Evolutionary conservation across 2,888 invertebrate species (phyloP).

Genomic region (Heterodera filipjevi): DNA sequence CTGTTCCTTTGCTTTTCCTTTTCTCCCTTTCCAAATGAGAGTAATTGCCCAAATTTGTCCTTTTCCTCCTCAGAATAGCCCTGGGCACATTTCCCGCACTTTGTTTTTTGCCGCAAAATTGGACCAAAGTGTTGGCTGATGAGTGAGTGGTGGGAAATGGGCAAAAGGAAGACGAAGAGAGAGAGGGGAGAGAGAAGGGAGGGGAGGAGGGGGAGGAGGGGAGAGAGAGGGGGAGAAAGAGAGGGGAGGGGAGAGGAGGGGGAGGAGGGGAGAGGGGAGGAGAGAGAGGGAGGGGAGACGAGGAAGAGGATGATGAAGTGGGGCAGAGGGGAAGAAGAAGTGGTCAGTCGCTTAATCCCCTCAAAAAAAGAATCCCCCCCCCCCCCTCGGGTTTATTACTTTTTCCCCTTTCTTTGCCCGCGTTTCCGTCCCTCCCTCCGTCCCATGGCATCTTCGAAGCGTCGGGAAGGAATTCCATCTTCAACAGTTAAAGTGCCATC

Average conservation of each 20-base stretch:
- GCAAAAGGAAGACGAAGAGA: not conserved
- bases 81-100: conserved; percentile 14
- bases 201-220: not conserved
- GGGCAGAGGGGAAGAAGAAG: not conserved
- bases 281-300: not conserved
- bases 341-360: conserved; percentile 11
- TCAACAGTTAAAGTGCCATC: not conserved
- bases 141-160: not conserved
- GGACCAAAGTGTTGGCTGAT: conserved; percentile 2
- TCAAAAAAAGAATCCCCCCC: not conserved
- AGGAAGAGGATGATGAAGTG: not conserved
- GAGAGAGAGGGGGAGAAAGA: not conserved
- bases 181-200: not conserved
- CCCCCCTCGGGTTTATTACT: not conserved
- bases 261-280: not conserved
- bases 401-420: not conserved
- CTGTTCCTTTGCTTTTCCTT: not conserved
- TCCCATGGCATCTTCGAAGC: not conserved
- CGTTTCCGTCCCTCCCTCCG: not conserved
- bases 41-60: conserved; percentile 22
- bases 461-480: not conserved
- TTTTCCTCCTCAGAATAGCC: not conserved
- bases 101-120: conserved; percentile 18
- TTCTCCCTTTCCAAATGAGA: not conserved
- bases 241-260: not conserved